These are phyloP conservation scores for Entomobrya proxima DNA, from an alignment of 2,888 invertebrate species.

Conservation along the genomic window DNA sequence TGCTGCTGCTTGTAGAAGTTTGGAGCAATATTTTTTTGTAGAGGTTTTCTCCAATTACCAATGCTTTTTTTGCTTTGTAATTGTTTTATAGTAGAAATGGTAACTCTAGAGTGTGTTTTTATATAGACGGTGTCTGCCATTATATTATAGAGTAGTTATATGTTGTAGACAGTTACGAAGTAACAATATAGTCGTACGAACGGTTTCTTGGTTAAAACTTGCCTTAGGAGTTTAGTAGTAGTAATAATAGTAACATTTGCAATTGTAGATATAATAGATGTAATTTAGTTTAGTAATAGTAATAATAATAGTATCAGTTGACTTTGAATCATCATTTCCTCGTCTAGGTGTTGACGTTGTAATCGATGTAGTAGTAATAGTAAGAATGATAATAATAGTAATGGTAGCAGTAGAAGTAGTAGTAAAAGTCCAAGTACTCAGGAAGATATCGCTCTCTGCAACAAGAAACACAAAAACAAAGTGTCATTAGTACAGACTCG, in stretches of 20 bases:
- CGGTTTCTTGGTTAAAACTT: slow-evolving; percentile 7
- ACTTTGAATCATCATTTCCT: slow-evolving; percentile 60
- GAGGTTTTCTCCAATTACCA: not conserved
- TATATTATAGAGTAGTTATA: no score
- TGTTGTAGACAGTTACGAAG: no score
- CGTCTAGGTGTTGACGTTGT: slow-evolving; percentile 62
- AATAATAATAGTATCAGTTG: slow-evolving; percentile 55
- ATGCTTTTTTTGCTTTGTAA: not conserved
- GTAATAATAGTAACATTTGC: slow-evolving; percentile 21
- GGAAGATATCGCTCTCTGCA: slow-evolving; percentile 75
- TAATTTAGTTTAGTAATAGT: slow-evolving; percentile 15
- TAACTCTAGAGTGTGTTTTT: not conserved
- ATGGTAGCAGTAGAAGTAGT: slow-evolving; percentile 62
- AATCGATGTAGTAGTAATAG: slow-evolving; percentile 34
- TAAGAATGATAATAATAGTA: slow-evolving; percentile 37
- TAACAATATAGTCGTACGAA: slow-evolving; percentile 29
- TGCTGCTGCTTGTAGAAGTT: slow-evolving; percentile 20
- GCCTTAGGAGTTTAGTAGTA: slow-evolving; percentile 15
- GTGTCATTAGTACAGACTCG: not conserved
- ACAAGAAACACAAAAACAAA: slow-evolving; percentile 47
- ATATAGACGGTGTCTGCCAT: slow-evolving; percentile 15
- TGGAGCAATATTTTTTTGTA: slow-evolving; percentile 3
- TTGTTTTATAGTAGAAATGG: not conserved
- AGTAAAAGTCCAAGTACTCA: slow-evolving; percentile 72
- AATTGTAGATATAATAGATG: slow-evolving; percentile 2